Evolutionary conservation across 1,140 invertebrate species (phyloP).

Genomic region (Listronotus oregonensis): DNA sequence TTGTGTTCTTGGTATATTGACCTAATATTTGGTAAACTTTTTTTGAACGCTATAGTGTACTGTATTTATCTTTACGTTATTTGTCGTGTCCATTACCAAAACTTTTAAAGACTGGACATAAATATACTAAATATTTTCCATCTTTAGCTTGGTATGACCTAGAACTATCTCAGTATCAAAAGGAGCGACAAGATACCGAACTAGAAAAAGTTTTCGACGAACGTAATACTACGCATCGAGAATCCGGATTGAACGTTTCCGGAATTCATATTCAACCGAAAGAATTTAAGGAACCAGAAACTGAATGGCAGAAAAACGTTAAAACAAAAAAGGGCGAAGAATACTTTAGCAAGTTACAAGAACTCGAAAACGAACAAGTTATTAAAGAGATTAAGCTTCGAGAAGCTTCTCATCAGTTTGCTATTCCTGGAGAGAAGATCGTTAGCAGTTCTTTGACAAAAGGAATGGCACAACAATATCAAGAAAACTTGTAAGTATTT

Average conservation of each 20-base stretch:
- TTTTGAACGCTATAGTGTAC: slow-evolving; percentile 30
- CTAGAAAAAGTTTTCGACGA: slow-evolving; percentile 87
- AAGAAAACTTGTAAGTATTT: slow-evolving; percentile 78
- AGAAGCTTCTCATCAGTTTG: slow-evolving; percentile 79
- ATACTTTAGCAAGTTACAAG: slow-evolving; percentile 82
- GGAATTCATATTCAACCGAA: slow-evolving; percentile 65
- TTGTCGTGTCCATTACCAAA: neutral
- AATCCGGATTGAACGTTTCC: slow-evolving; percentile 58
- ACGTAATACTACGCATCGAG: slow-evolving; percentile 69
- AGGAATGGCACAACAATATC: slow-evolving; percentile 84
- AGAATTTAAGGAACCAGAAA: slow-evolving; percentile 71
- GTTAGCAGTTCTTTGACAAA: slow-evolving; percentile 76
- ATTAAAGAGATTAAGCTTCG: slow-evolving; percentile 78
- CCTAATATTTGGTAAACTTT: slow-evolving; percentile 25
- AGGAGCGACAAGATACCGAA: slow-evolving; percentile 82
- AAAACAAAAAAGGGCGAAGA: slow-evolving; percentile 83
- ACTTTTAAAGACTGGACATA: neutral
- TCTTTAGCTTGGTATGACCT: slow-evolving; percentile 89
- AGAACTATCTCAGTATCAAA: slow-evolving; percentile 82
- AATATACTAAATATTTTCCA: slow-evolving; percentile 35
- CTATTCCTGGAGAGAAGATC: slow-evolving; percentile 82
- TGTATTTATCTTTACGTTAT: slow-evolving; percentile 10
- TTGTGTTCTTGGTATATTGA: neutral
- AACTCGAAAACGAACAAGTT: slow-evolving; percentile 82
- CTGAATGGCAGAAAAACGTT: slow-evolving; percentile 83